Base-by-base conservation (phyloP, 2,113 vertebrate genomes). In the Centropus bengalensis region DNA sequence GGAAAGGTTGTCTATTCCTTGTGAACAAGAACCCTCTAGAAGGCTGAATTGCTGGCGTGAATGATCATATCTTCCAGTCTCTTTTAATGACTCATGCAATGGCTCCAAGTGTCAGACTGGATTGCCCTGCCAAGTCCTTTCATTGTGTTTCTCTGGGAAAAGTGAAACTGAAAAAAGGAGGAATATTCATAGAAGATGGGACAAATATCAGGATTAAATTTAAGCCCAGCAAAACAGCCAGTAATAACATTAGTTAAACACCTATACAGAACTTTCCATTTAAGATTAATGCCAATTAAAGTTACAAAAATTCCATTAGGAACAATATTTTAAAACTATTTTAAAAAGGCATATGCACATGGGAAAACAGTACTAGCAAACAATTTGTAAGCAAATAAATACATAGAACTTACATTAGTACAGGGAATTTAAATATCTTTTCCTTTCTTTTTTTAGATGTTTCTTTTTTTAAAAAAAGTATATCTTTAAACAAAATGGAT, bases 91-190 rank as follows among this genome's bases (percentile, higher is more conserved):
- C 87, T 92, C 93, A 20, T 2, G 1, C 70, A 94, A 92, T 93
- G 45, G 38, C 79, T 93, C 88, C 76, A 60, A 94, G 56, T 58
- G 54, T 87, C 94, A 93, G 86, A 47, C 28, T 87, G 82, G 91
- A 97, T 89, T 88, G 69, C 80, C 71, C 63, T 89, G 92, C 84
- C 95, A 97, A 97, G 92, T 82, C 69, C 69, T 84, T 96, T 94
- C 15, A 38, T 82, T 86, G 88, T 92, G 45, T 70, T 95, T 83
- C 91, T 96, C 93, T 93, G 93, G 92, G 86, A 94, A 97, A 97
- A 96, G 95, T 64, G 67, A 83, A 86, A 76, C 81, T 14, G 17
- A 3, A 89, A 79, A 69, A 76, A 67, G 12, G 12, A 83, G 24
- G 27, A 91, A 83, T 17, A 32, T 83, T 88, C 51, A 78, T 51